Evolutionary conservation across 1,140 invertebrate genomes (phyloP).

Genomic region (Drosophila elegans): DNA sequence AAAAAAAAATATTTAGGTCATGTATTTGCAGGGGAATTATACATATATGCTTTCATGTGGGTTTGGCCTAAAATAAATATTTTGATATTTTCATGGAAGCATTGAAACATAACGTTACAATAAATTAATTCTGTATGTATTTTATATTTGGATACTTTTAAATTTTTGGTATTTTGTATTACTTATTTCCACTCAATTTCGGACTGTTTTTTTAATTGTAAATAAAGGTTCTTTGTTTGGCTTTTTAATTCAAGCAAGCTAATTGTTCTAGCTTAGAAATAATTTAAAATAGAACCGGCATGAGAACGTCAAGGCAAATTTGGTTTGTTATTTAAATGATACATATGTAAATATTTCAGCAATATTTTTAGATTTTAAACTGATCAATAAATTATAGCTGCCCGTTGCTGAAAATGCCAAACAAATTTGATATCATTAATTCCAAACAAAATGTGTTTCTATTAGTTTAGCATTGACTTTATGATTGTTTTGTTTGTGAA

Average conservation of each 20-base stretch:
- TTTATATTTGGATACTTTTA: neutral
- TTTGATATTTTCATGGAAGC: too few species aligned
- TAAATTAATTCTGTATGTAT: neutral
- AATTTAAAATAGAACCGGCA: too few species aligned
- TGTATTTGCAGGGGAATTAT: neutral
- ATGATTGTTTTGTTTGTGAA: neutral
- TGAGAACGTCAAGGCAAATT: too few species aligned
- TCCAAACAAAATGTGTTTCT: neutral
- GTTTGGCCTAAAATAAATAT: neutral
- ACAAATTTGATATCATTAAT: constrained; percentile 3
- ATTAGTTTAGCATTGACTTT: too few species aligned
- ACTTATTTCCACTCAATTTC: neutral
- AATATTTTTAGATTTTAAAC: constrained; percentile 28
- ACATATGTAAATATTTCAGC: neutral
- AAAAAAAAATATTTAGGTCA: neutral
- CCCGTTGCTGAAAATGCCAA: constrained; percentile 7
- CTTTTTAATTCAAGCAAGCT: neutral
- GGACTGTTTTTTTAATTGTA: neutral
- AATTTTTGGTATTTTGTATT: neutral
- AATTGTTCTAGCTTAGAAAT: neutral
- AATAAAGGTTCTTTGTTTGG: too few species aligned
- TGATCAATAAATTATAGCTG: constrained; percentile 21
- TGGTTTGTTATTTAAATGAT: neutral
- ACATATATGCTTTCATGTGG: neutral
- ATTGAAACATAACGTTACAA: neutral